A percentile compares a stretch with the other conserved stretches of the same genome.
Evolutionary conservation across 2,888 invertebrate genomes (phyloP).

Genomic region (Calameuta filiformis): DNA sequence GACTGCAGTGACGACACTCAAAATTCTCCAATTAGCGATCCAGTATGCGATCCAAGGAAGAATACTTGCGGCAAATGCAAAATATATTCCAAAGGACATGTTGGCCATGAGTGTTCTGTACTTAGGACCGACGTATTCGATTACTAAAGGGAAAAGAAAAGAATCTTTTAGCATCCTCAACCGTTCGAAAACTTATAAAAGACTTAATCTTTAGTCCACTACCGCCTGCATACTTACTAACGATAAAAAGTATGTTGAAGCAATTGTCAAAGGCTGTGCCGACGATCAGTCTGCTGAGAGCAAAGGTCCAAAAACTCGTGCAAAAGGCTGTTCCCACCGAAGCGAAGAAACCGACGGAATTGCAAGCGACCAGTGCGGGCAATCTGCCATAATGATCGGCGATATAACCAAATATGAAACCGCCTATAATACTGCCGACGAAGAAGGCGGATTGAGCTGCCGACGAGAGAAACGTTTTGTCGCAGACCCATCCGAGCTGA

Average conservation of each 20-base stretch:
- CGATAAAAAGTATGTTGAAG: constrained; percentile 92
- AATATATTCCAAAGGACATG: constrained; percentile 90
- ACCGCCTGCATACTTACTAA: constrained; percentile 72
- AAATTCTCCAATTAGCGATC: constrained; percentile 82
- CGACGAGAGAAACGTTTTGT: constrained; percentile 80
- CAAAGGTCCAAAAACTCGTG: constrained; percentile 81
- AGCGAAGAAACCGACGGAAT: constrained; percentile 78
- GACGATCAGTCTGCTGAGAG: constrained; percentile 82
- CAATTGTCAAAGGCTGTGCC: constrained; percentile 91
- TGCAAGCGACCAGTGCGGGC: constrained; percentile 85
- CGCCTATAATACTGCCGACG: constrained; percentile 88
- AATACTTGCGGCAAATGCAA: constrained; percentile 82
- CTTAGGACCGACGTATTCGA: constrained; percentile 90
- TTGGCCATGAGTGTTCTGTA: constrained; percentile 91
- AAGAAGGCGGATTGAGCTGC: constrained; percentile 89
- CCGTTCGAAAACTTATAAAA: not conserved
- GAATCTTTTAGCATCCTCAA: not conserved
- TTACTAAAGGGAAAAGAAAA: constrained; percentile 69
- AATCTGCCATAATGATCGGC: constrained; percentile 89
- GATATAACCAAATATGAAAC: constrained; percentile 86
- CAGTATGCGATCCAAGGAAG: constrained; percentile 88
- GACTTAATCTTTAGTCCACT: not conserved
- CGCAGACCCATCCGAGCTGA: constrained; percentile 89
- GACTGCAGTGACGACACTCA: constrained; percentile 80
- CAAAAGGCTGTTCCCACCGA: constrained; percentile 82